Base-by-base conservation (phyloP, 2,113 vertebrate genomes). In the Sceloporus tristichus region DNA sequence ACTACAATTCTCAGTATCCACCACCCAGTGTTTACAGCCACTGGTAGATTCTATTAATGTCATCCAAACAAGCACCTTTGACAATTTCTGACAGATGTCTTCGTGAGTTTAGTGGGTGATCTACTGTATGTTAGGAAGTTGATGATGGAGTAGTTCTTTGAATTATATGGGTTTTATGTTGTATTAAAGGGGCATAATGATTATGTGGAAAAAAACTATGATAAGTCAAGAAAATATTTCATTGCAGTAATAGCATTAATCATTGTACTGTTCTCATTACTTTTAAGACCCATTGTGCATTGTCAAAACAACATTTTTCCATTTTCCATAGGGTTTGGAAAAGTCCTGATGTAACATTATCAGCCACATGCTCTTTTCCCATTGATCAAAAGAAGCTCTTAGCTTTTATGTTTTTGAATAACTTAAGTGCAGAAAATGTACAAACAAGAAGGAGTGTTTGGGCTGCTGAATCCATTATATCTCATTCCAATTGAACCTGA, bases 331-430 rank as follows among this genome's bases (percentile, higher is more conserved):
- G 75, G 38, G 42, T 53, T 80, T 2, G 42, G 79, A 87, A 74
- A 65, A 82, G 71, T 81, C 65, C 38, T 80, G 29, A 48, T 85
- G 38, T 71, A 77, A 79, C 68, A 71, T 81, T 89, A 93, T 90
- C 84, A 85, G 88, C 13, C 75, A 40, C 59, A 19, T 65, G 82
- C 80, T 53, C 27, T 42, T 86, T 71, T 89, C 88, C 59, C 86
- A 83, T 87, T 92, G 84, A 88, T 66, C 70, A 79, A 19, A 59
- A 73, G 85, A 86, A 87, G 90, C 84, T 85, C 86, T 93, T 91
- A 87, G 78, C 2, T 86, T 87, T 90, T n/a, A 18, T 87, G 77
- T 84, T 93, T 88, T 88, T 87, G 78, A 70, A 59, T 59, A 70
- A 85, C 79, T 94, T 85, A 53, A 89, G 75, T 81, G 90, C 87